Evolutionary conservation across 2,797 vertebrate genomes (phyloP).

Genomic region (Scyliorhinus canicula): DNA sequence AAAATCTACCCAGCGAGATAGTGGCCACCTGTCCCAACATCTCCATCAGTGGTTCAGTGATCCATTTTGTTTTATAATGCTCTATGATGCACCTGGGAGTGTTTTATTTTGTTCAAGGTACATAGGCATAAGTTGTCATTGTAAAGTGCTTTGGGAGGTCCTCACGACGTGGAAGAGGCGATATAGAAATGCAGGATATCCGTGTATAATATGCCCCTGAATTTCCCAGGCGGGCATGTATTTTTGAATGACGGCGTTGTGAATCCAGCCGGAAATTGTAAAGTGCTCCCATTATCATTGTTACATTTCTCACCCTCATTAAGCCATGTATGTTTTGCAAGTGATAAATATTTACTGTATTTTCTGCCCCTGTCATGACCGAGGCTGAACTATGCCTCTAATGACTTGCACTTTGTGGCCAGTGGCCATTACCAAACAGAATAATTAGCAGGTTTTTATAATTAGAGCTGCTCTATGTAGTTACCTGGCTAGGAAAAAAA

Average conservation of each 20-base stretch:
- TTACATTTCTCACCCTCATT: neutral
- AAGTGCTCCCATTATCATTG: neutral
- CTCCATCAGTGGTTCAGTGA: neutral
- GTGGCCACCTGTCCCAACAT: neutral
- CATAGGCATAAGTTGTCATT: too few relatives aligned
- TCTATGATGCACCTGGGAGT: too few relatives aligned
- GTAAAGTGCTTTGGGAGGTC: neutral
- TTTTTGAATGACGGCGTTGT: neutral
- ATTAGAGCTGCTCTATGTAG: neutral
- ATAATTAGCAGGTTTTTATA: neutral
- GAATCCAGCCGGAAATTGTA: neutral
- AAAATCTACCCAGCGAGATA: neutral
- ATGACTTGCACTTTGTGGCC: neutral
- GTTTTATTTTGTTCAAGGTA: too few relatives aligned
- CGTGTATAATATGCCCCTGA: too few relatives aligned
- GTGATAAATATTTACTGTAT: neutral
- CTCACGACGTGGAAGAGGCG: neutral
- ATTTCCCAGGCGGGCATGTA: neutral
- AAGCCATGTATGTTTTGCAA: neutral
- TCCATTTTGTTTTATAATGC: too few relatives aligned
- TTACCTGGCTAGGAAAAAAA: neutral
- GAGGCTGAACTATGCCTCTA: neutral
- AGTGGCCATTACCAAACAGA: too few relatives aligned
- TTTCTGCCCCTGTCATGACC: neutral
- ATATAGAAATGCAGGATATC: neutral